phyloP scores from a whole-genome alignment of 2,113 vertebrate genomes.

The Gymnarchus niloticus region DNA sequence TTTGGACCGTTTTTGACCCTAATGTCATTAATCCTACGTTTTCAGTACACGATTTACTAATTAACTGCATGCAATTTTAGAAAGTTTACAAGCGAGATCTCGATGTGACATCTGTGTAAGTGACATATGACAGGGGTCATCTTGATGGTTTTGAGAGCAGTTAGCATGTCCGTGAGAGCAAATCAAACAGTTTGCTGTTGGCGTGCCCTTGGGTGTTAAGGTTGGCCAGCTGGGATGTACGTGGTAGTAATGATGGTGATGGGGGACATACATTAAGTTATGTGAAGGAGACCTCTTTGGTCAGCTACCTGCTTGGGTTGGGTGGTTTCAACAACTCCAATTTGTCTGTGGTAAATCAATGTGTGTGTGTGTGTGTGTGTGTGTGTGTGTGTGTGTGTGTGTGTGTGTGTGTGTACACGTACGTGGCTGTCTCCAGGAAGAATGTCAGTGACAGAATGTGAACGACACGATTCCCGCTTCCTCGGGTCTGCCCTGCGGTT shows the following conservation, averaged over 20 bases:
- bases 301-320: background rate
- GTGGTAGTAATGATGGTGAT: background rate
- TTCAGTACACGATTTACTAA: background rate
- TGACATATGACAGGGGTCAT: background rate
- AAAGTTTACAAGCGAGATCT: background rate
- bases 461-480: background rate
- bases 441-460: background rate
- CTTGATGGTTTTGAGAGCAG: slow-evolving; percentile 26
- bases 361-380: background rate
- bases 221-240: background rate
- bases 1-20: background rate
- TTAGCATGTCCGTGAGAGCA: slow-evolving; percentile 20
- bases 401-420: background rate
- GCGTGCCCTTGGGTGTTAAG: slow-evolving; percentile 20
- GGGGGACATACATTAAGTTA: background rate
- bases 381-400: background rate
- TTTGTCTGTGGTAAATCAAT: slow-evolving; percentile 1
- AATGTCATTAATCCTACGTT: background rate
- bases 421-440: background rate
- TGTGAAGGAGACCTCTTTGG: background rate
- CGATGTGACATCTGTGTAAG: slow-evolving; percentile 19
- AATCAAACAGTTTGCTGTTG: slow-evolving; percentile 23
- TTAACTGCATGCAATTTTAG: background rate
- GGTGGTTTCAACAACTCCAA: background rate
- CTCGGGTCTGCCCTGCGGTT: background rate